Percentiles rank a stretch among this genome's conserved stretches.
Conservation (phyloP, 2,797 vertebrate species). For the Chloroceryle inda region DNA sequence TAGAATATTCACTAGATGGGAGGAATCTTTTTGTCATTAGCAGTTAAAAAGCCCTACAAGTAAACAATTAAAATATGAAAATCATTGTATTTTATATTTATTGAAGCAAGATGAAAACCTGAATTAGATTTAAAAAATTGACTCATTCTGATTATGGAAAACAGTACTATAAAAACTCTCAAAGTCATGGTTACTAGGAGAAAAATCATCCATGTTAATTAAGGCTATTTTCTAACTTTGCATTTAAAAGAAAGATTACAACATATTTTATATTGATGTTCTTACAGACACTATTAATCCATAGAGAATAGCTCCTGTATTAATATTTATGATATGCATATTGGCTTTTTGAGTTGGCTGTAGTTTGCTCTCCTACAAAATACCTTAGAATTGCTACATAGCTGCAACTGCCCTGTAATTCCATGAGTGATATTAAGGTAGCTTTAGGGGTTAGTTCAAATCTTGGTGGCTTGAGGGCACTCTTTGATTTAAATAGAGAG, state of each 20-base stretch:
- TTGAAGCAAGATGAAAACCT: background rate
- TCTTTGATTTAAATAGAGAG: conserved; percentile 44
- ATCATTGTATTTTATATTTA: background rate
- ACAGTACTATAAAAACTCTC: background rate
- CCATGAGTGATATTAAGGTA: background rate
- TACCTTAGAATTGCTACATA: background rate
- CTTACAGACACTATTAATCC: background rate
- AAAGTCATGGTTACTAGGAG: background rate
- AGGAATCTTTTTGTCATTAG: background rate
- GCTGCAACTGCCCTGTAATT: background rate
- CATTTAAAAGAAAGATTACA: conserved; percentile 47
- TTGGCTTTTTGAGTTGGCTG: background rate
- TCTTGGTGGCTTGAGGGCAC: background rate
- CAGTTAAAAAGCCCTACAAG: background rate
- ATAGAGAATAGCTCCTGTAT: background rate
- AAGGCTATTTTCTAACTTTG: conserved; percentile 14
- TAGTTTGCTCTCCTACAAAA: background rate
- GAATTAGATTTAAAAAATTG: background rate
- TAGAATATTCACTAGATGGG: background rate
- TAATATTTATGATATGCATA: conserved; percentile 62
- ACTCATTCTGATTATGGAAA: background rate
- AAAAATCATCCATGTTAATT: conserved; percentile 17
- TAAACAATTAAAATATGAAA: background rate
- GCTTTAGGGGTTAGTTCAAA: conserved; percentile 17
- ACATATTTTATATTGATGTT: background rate